phyloP scores from a whole-genome alignment of 2,888 invertebrate genomes.

The Fragum fragum region DNA sequence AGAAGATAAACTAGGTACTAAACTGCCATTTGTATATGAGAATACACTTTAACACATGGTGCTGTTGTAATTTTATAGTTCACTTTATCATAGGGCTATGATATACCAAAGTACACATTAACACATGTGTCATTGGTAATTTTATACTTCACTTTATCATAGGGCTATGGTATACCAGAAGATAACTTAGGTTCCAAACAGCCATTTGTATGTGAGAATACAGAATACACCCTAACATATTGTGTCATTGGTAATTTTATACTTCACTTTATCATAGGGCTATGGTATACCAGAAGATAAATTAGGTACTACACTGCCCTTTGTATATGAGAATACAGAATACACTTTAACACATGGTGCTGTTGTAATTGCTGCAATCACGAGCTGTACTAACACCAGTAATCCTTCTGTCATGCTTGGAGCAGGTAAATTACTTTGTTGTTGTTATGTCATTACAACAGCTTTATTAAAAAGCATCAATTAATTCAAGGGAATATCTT shows the following conservation, averaged over 20 bases:
- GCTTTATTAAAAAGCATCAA: too few species aligned
- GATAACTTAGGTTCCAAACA: too few species aligned
- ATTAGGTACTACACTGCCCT: slow-evolving; percentile 90
- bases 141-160: slow-evolving; percentile 85
- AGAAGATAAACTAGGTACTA: slow-evolving; percentile 89
- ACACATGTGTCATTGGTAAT: too few species aligned
- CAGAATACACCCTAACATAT: slow-evolving; percentile 89
- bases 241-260: too few species aligned
- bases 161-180: slow-evolving; percentile 94
- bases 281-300: slow-evolving; percentile 92
- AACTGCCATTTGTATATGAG: slow-evolving; percentile 93
- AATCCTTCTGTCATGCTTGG: slow-evolving; percentile 99
- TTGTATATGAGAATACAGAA: slow-evolving; percentile 93
- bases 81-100: slow-evolving; percentile 92
- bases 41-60: slow-evolving; percentile 95
- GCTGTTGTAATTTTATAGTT: slow-evolving; percentile 91
- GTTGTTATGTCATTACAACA: too few species aligned
- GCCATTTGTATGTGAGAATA: too few species aligned
- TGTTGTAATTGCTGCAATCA: slow-evolving; percentile 98
- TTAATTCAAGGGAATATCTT: too few species aligned
- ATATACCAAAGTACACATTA: slow-evolving; percentile 91
- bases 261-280: slow-evolving; percentile 90
- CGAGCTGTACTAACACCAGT: slow-evolving; percentile 99
- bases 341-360: slow-evolving; percentile 95
- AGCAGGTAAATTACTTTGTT: too few species aligned